Evolutionary conservation across 2,888 invertebrate genomes (phyloP).

Genomic region (Papilio demoleus): DNA sequence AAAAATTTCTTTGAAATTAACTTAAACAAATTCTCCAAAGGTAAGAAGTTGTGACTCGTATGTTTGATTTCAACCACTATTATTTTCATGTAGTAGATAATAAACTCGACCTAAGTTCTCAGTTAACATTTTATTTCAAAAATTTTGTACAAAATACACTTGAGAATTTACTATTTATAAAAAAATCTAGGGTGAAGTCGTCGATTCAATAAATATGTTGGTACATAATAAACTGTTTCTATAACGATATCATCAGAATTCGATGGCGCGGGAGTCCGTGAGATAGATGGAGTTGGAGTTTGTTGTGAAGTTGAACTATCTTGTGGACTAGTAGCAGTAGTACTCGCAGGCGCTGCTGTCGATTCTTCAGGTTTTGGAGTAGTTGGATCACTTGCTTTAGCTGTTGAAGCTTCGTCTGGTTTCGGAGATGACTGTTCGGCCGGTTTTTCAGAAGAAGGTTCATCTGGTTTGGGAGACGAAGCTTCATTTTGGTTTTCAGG

Average conservation of each 20-base stretch:
- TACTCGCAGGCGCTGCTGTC: not conserved
- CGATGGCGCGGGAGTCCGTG: not conserved
- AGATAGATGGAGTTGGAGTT: not conserved
- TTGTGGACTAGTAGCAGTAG: not conserved
- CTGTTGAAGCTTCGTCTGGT: not conserved
- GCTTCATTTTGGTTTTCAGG: not conserved
- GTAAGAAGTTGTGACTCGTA: not conserved
- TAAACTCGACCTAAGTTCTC: not conserved
- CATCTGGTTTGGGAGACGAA: not conserved
- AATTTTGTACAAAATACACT: not conserved
- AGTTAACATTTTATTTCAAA: not conserved
- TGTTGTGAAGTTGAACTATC: not conserved
- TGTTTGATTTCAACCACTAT: too few relatives aligned
- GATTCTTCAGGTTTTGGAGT: not conserved
- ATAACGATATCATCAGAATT: not conserved
- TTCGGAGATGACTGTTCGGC: not conserved
- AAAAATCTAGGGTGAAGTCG: not conserved
- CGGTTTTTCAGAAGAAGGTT: not conserved
- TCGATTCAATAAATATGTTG: not conserved
- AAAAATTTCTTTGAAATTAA: too few relatives aligned
- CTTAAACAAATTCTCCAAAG: too few relatives aligned
- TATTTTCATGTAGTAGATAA: not conserved
- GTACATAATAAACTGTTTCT: constrained; percentile 6
- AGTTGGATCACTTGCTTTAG: not conserved
- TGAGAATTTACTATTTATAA: not conserved